Evolutionary conservation across 1,140 invertebrate species (phyloP), one percentile per base, ranked within the genome.

Genomic region (Sesamia nonagrioides): DNA sequence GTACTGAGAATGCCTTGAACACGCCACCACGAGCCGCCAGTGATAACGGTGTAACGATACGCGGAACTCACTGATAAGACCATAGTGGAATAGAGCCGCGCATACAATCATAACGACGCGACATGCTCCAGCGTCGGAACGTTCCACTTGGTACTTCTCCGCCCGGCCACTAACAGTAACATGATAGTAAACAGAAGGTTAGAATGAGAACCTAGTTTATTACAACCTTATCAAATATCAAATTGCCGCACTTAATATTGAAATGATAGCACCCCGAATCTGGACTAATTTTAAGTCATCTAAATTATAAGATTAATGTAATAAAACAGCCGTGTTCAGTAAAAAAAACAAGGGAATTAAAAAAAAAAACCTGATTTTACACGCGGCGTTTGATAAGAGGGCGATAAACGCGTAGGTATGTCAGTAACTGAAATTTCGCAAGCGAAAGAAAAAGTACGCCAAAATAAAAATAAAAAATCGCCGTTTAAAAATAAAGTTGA

Each of bases 371-470:
- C 11, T 11, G 58, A 7, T 15, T 60, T n/a, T 60, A 37, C 33
- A 61, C 58, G 58, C 58, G 33, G 15, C 35, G n/a, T 63, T 50
- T 79, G 85, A 89, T 88, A 89, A 89, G 82, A 83, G 15, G 60
- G 71, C 83, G 83, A 83, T 84, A 87, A 88, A n/a, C n/a, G n/a
- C n/a, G n/a, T 27, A 35, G 9, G 50, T n/a, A 63, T 9, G 37
- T n/a, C 42, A 63, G 33, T 11, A 18, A 61, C 56, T 48, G 81
- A 82, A 79, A 82, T 79, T 73, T 85, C 87, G 88, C 88, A 81
- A 88, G 86, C 86, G 76, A 76, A 84, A 78, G n/a, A 37, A 63
- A 63, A 66, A 21, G 17, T 68, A 50, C 63, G 42, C 37, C n/a
- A 63, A 63, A 63, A 58, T 60, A 33, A 50, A 77, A 68, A 66